Percentiles rank a stretch among this genome's conserved stretches.
phyloP scores from a whole-genome alignment of 2,797 vertebrate genomes.

The Discoglossus pictus region DNA sequence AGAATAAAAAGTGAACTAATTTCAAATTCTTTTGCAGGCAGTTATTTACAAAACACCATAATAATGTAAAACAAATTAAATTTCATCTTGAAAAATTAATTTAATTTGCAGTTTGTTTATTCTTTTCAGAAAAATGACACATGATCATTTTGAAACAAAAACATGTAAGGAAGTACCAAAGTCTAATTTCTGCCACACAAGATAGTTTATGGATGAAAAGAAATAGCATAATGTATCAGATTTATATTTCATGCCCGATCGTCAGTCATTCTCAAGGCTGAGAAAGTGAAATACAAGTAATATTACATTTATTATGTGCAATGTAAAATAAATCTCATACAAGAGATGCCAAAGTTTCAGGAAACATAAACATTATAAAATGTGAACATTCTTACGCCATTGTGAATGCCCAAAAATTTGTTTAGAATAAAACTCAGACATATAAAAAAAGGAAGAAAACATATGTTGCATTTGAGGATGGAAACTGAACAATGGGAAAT shows the following conservation, averaged over 20 bases:
- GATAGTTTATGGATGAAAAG: not conserved
- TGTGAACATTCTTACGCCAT: not conserved
- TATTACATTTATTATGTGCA: not conserved
- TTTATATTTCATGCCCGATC: not conserved
- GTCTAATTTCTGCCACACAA: not conserved
- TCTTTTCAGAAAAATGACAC: constrained; percentile 5
- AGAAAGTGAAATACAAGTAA: not conserved
- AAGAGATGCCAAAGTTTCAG: constrained; percentile 5
- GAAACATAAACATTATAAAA: not conserved
- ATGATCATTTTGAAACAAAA: constrained; percentile 9
- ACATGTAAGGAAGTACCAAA: constrained; percentile 6
- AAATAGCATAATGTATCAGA: not conserved
- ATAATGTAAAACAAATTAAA: constrained; percentile 16
- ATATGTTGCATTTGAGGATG: no score
- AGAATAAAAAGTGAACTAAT: constrained; percentile 1
- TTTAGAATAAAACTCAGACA: no score
- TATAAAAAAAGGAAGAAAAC: no score
- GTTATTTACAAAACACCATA: constrained; percentile 23
- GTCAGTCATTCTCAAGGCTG: constrained; percentile 2
- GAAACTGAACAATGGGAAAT: no score
- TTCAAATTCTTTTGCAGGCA: not conserved
- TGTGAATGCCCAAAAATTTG: no score
- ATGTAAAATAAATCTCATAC: not conserved
- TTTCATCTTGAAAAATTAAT: constrained; percentile 3
- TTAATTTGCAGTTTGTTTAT: constrained; percentile 22